These are phyloP conservation scores for Drosophila pachea DNA, from an alignment of 1,140 invertebrate species.

Conservation along the genomic window DNA sequence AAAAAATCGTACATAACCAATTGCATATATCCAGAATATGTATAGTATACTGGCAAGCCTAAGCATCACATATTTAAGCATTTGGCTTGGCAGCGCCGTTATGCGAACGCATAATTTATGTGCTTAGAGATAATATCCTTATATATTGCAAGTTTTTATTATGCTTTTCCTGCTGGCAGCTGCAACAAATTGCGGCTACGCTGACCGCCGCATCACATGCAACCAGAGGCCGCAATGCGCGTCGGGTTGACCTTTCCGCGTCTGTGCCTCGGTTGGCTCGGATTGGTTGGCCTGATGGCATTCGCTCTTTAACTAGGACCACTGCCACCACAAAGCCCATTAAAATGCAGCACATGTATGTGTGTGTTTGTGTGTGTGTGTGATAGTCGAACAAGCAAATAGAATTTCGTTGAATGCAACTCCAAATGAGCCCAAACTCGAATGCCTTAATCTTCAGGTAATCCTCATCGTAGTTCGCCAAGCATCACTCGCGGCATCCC, in stretches of 20 bases:
- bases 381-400: too few relatives aligned
- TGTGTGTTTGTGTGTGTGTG: neutral
- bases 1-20: too few relatives aligned
- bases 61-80: neutral
- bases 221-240: constrained; percentile 42
- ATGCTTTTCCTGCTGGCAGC: constrained; percentile 18
- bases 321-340: constrained; percentile 30
- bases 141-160: constrained; percentile 25
- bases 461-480: too few relatives aligned
- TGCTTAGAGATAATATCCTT: constrained; percentile 15
- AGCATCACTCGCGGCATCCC: too few relatives aligned
- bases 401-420: too few relatives aligned
- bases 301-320: constrained; percentile 24
- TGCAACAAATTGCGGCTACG: constrained; percentile 33
- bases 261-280: too few relatives aligned
- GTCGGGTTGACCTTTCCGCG: constrained; percentile 60
- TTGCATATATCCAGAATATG: too few relatives aligned
- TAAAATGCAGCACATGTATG: constrained; percentile 51
- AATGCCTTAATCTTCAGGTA: too few relatives aligned
- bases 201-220: constrained; percentile 48
- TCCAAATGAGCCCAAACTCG: too few relatives aligned
- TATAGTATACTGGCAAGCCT: too few relatives aligned
- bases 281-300: constrained; percentile 1
- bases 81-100: neutral
- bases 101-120: constrained; percentile 9